A percentile compares a stretch with the other conserved stretches of the same genome.
These are phyloP conservation scores for Steromphala cineraria DNA, from an alignment of 2,888 invertebrate species.

Conservation along the genomic window DNA sequence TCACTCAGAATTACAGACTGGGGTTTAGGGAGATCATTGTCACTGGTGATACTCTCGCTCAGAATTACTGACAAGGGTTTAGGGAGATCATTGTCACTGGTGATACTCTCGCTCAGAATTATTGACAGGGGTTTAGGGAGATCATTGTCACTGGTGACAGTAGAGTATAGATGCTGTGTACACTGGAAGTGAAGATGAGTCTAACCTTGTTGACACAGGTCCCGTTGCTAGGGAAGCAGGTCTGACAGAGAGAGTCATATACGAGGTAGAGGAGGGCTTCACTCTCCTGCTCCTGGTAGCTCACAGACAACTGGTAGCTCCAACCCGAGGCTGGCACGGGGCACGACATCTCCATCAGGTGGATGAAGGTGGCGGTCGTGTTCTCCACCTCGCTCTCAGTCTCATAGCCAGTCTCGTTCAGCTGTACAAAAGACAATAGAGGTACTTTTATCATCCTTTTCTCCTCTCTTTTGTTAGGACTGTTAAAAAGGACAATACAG, in stretches of 20 bases:
- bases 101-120: no score
- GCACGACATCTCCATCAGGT: slow-evolving; percentile 49
- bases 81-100: no score
- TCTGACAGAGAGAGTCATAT: slow-evolving; percentile 48
- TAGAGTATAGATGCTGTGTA: not conserved
- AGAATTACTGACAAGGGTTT: no score
- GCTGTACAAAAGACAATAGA: slow-evolving; percentile 34
- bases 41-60: no score
- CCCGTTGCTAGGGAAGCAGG: slow-evolving; percentile 25
- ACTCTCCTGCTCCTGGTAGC: slow-evolving; percentile 34
- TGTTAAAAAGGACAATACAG: no score
- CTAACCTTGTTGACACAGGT: slow-evolving; percentile 49
- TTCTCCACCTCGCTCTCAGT: not conserved
- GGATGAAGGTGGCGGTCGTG: slow-evolving; percentile 36
- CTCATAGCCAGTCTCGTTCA: slow-evolving; percentile 39
- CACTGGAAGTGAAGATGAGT: not conserved
- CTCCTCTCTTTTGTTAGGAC: no score
- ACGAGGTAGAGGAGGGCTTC: slow-evolving; percentile 36
- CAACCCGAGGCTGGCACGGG: slow-evolving; percentile 30
- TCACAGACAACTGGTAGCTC: slow-evolving; percentile 34
- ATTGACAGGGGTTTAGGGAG: no score
- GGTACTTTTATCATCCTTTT: no score
- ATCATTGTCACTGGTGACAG: no score
- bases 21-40: no score
- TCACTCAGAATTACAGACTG: no score